phyloP scores from a whole-genome alignment of 2,888 invertebrate genomes.

The Venusia cambrica region DNA sequence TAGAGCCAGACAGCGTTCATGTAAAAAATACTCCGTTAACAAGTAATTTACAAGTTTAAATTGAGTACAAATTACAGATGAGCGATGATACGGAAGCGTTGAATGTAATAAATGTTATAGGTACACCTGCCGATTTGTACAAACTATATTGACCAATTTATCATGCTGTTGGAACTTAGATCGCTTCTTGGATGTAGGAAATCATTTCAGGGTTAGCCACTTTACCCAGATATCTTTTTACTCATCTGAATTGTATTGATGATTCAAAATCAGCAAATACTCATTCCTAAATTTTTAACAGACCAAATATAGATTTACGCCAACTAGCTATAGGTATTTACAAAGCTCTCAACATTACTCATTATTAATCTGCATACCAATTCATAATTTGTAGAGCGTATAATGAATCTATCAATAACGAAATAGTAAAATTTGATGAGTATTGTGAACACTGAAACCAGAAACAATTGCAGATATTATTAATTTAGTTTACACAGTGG shows the following conservation, averaged over 20 bases:
- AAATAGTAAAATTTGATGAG: no score
- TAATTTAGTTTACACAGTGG: no score
- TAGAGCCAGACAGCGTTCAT: constrained; percentile 14
- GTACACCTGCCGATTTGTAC: constrained; percentile 36
- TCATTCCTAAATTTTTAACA: no score
- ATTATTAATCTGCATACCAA: constrained; percentile 8
- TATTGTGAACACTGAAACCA: no score
- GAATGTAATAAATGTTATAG: constrained; percentile 37
- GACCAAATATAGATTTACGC: no score
- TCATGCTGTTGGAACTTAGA: not conserved
- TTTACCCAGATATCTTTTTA: constrained; percentile 4
- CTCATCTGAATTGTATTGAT: not conserved
- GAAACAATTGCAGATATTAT: no score
- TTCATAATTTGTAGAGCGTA: constrained; percentile 1
- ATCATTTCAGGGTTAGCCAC: constrained; percentile 12
- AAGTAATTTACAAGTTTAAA: constrained; percentile 39
- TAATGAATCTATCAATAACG: no score
- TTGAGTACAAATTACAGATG: constrained; percentile 33
- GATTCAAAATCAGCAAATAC: no score
- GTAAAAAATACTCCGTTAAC: constrained; percentile 46
- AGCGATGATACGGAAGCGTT: constrained; percentile 43
- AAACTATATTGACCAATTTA: constrained; percentile 13
- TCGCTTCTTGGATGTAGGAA: not conserved
- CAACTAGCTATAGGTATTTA: not conserved
- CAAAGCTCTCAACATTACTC: constrained; percentile 13